Evolutionary conservation across 2,113 vertebrate genomes (phyloP), one percentile per base, ranked within the genome.

Genomic region (Bungarus multicinctus): DNA sequence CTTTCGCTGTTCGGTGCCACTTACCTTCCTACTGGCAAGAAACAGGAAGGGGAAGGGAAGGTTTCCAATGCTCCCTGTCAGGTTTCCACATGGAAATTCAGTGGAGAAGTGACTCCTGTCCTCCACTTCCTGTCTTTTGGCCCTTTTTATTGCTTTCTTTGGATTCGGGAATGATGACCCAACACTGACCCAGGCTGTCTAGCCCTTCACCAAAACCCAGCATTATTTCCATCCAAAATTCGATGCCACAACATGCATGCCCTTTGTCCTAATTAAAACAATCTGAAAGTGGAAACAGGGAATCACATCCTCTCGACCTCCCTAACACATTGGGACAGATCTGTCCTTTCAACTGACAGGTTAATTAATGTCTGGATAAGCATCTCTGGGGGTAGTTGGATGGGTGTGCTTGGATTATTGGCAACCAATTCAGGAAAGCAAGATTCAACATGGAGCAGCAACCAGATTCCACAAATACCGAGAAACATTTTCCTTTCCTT

Each of bases 311-410:
- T 45, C n/a, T 10, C 1, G 20, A n/a, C 87, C 30, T 12, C 86
- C 86, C 18, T 95, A 92, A 86, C 88, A 11, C 81, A 27, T 57
- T 93, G 89, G 93, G 45, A 92, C 94, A 91, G 94, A 94, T 74
- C 47, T 25, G 90, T 25, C 39, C 89, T 16, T 94, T 94, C n/a
- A 3, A 0, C 0, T 92, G 43, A 92, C 87, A 92, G 16, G 64
- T 50, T 14, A 5, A 87, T 86, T 64, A 94, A 25, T 34, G 45
- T 25, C 20, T 27, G 30, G 7, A 47, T 34, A 30, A 52, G 27
- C 55, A 50, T 52, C 30, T 85, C 3, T 52, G 34, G 64, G 0
- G 89, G 53, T 47, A 22, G 6, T 39, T 45, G 90, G 8, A 39
- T 54, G 89, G 43, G 25, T 2, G 0, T 34, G 14, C 69, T 39